Evolutionary conservation across 2,113 vertebrate species (phyloP).

Genomic region (Egretta garzetta): DNA sequence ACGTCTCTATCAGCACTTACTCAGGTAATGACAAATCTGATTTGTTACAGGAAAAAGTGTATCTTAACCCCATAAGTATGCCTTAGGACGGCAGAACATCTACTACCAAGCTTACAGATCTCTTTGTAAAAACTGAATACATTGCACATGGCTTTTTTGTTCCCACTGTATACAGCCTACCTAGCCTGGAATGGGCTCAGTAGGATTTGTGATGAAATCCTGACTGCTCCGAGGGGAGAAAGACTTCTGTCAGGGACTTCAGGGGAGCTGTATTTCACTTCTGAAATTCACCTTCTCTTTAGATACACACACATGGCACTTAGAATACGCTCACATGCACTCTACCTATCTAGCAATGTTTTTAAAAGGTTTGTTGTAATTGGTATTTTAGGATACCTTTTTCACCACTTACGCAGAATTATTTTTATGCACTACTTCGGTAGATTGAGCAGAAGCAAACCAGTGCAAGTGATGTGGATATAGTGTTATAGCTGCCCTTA

Average conservation of each 20-base stretch:
- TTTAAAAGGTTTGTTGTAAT: background rate
- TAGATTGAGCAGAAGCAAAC: background rate
- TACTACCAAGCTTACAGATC: background rate
- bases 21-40: constrained; percentile 26
- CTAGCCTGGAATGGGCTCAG: background rate
- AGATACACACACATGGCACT: background rate
- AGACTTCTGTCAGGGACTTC: background rate
- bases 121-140: background rate
- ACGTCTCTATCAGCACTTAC: background rate
- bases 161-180: background rate
- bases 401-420: background rate
- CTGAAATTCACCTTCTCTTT: background rate
- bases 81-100: background rate
- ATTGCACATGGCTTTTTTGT: background rate
- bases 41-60: background rate
- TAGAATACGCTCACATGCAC: rapidly evolving
- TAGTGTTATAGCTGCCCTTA: background rate
- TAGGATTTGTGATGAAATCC: constrained; percentile 31
- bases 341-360: background rate
- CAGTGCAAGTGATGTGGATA: background rate
- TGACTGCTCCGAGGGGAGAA: background rate
- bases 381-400: background rate
- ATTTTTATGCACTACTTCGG: background rate
- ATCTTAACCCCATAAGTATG: background rate
- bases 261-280: background rate